Conservation (phyloP, 2,797 vertebrate species). For the Acipenser oxyrinchus region DNA sequence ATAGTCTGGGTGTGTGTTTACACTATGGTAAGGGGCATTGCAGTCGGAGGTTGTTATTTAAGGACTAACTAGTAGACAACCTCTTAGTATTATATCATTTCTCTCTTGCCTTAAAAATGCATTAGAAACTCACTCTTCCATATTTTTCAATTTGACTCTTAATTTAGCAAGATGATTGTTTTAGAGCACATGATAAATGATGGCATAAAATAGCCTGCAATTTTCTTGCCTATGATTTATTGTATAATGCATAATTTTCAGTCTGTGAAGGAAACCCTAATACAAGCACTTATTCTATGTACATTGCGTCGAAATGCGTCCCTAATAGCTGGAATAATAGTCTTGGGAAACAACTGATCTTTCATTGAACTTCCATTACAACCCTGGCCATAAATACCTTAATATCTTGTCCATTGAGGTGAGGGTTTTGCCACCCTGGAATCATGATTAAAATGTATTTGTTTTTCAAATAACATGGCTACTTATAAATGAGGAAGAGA, state of each 20-base stretch:
- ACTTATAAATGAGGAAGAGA: too few species aligned
- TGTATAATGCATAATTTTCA: background rate
- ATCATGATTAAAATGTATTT: too few species aligned
- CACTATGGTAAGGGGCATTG: background rate
- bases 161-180: constrained; percentile 1
- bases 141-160: constrained; percentile 3
- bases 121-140: background rate
- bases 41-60: too few species aligned
- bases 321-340: background rate
- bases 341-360: background rate
- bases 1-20: background rate
- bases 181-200: background rate
- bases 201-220: background rate
- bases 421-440: too few species aligned
- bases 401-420: background rate
- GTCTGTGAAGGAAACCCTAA: background rate
- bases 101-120: background rate
- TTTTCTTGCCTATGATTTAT: background rate
- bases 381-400: background rate
- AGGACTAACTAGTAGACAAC: background rate
- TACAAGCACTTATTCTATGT: background rate
- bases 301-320: background rate
- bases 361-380: background rate
- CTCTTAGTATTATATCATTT: background rate
- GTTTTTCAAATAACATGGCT: too few species aligned